Base-by-base conservation (phyloP, 2,113 vertebrate species). In the Mesembrinibis cayennensis region DNA sequence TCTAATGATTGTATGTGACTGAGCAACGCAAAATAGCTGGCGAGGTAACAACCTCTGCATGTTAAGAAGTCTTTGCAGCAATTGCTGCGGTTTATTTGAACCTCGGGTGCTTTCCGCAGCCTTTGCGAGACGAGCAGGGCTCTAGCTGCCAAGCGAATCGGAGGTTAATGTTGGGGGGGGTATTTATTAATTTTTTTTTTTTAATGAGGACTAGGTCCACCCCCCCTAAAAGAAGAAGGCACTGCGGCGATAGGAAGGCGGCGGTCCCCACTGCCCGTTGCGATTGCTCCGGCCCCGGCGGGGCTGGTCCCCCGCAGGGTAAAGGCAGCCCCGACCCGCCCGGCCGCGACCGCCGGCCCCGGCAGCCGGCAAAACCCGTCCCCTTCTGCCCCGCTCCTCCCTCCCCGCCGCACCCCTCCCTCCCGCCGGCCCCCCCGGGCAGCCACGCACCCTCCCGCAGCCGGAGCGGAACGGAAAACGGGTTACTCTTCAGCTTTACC, bases 401-500 rank as follows among this genome's bases (percentile, higher is more conserved):
- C 10, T 10, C 67, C 38, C 9, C 6, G 3, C 58, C 47, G 3
- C 87, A 36, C 58, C 14, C 62, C 52, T 19, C 71, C 40, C 40
- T 42, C 12, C 40, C 25, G 59, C 55, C 72, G 16, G 42, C 66
- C 19, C 84, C 21, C 72, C 55, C 47, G 55, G 80, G 44, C 70
- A 30, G 53, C 23, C 72, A 27, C 27, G 21, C 36, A 29, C 85
- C 44, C 20, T 11, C 67, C 5, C 87, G 7, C 56, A 40, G 52
- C 49, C 84, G 11, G 76, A 66, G 44, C 42, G 16, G 20, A 72
- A 30, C 29, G 61, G 84, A 79, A 78, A 78, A 8, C 7, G 38
- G 61, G 58, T 26, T 47, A 14, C 52, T 63, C 86, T 50, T 50
- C 13, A 9, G 74, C 72, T 95, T 91, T 90, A 97, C 96, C 96